Evolutionary conservation across 2,113 vertebrate species (phyloP).

Genomic region (Nerophis lumbriciformis): DNA sequence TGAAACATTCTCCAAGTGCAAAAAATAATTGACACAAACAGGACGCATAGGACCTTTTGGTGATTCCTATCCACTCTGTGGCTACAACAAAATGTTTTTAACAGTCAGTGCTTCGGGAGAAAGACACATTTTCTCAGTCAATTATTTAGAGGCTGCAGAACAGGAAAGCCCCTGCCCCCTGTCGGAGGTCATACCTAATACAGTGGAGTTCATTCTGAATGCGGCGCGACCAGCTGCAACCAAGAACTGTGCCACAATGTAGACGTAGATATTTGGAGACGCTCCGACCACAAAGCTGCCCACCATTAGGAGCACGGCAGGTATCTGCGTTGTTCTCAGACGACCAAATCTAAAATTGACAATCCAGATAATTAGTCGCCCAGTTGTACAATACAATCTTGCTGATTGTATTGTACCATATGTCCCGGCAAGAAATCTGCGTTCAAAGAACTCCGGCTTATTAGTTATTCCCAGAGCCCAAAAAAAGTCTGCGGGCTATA

Average conservation of each 20-base stretch:
- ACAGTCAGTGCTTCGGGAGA: too few relatives aligned
- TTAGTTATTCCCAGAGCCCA: too few relatives aligned
- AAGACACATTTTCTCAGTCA: too few relatives aligned
- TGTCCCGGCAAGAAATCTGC: too few relatives aligned
- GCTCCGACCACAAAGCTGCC: slow-evolving; percentile 17
- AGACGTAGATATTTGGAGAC: slow-evolving; percentile 40
- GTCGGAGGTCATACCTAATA: slow-evolving; percentile 38
- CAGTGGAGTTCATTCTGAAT: slow-evolving; percentile 39
- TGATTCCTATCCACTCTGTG: slow-evolving; percentile 56
- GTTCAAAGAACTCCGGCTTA: too few relatives aligned
- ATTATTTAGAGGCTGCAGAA: not conserved
- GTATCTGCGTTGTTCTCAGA: slow-evolving; percentile 42
- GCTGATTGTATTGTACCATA: too few relatives aligned
- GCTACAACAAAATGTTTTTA: slow-evolving; percentile 24
- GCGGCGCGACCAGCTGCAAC: slow-evolving; percentile 39
- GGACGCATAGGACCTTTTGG: slow-evolving; percentile 41
- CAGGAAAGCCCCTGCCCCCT: not conserved
- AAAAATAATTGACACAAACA: slow-evolving; percentile 39
- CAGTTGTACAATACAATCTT: too few relatives aligned
- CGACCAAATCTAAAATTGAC: slow-evolving; percentile 42
- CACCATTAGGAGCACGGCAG: slow-evolving; percentile 25
- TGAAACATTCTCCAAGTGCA: slow-evolving; percentile 23
- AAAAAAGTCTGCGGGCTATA: too few relatives aligned
- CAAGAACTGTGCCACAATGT: slow-evolving; percentile 36
- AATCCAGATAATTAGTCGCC: not conserved